Conservation (phyloP, 2,888 invertebrate genomes). For the Conops quadrifasciatus region DNA sequence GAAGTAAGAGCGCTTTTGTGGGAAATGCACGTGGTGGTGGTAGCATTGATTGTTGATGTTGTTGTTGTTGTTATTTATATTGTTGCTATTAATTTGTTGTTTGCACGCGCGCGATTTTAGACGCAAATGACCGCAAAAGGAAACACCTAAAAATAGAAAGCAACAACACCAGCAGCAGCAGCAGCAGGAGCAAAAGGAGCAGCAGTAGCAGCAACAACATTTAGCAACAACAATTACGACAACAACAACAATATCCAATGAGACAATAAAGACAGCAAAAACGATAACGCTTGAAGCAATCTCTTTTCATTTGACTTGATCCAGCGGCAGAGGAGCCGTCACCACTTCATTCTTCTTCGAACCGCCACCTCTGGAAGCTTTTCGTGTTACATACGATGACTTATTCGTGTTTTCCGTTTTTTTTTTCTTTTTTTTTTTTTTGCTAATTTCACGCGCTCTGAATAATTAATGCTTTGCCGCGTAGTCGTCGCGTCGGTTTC, state of each 20-base stretch:
- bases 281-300: not conserved
- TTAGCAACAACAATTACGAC: constrained; percentile 10
- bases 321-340: no score
- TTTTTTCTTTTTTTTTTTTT: not conserved
- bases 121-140: constrained; percentile 1
- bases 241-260: not conserved
- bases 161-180: no score
- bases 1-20: not conserved
- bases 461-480: constrained; percentile 22
- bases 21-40: not conserved
- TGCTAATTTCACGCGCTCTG: not conserved
- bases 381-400: not conserved
- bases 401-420: not conserved
- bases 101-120: constrained; percentile 20
- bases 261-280: not conserved
- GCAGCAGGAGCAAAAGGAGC: not conserved
- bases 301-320: no score
- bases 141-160: constrained; percentile 2
- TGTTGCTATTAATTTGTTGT: constrained; percentile 31
- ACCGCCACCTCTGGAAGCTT: not conserved
- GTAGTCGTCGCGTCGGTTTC: not conserved
- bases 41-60: not conserved
- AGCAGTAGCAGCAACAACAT: constrained; percentile 16
- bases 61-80: not conserved
- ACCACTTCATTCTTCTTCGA: no score